Evolutionary conservation across 2,888 invertebrate species (phyloP).

Genomic region (Xanthorhoe designata): DNA sequence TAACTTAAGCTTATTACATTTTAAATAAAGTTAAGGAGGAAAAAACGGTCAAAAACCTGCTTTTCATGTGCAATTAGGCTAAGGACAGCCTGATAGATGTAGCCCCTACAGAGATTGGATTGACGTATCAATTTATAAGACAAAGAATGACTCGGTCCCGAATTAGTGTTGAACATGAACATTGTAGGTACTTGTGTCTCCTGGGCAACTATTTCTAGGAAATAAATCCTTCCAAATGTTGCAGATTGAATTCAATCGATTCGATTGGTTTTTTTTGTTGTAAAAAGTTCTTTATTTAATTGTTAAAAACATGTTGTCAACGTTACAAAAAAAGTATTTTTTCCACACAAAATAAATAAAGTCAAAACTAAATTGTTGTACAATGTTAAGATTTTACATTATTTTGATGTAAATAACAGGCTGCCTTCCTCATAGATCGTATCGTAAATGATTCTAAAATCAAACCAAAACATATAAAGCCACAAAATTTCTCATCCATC

Average conservation of each 20-base stretch:
- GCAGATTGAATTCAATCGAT: too few species aligned
- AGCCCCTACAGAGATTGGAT: constrained; percentile 68
- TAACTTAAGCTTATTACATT: too few species aligned
- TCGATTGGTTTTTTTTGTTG: neutral
- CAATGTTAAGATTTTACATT: too few species aligned
- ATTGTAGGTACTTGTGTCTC: constrained; percentile 8
- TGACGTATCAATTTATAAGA: constrained; percentile 83
- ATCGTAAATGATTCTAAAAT: neutral
- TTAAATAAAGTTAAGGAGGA: too few species aligned
- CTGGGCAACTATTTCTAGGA: neutral
- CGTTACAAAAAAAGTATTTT: too few species aligned
- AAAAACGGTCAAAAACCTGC: constrained; percentile 1
- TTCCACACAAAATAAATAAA: too few species aligned
- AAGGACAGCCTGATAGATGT: constrained; percentile 67
- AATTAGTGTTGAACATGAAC: constrained; percentile 55
- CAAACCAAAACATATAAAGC: neutral
- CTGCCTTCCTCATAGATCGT: neutral
- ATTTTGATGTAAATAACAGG: neutral
- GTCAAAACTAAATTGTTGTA: too few species aligned
- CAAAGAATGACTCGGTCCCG: constrained; percentile 71
- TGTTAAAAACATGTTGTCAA: too few species aligned
- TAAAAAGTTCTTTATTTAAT: too few species aligned
- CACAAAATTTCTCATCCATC: neutral
- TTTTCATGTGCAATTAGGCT: constrained; percentile 10
- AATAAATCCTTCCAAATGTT: neutral